phyloP scores from a whole-genome alignment of 64 coral and sea anemone species.

The Pocillopora verrucosa region DNA sequence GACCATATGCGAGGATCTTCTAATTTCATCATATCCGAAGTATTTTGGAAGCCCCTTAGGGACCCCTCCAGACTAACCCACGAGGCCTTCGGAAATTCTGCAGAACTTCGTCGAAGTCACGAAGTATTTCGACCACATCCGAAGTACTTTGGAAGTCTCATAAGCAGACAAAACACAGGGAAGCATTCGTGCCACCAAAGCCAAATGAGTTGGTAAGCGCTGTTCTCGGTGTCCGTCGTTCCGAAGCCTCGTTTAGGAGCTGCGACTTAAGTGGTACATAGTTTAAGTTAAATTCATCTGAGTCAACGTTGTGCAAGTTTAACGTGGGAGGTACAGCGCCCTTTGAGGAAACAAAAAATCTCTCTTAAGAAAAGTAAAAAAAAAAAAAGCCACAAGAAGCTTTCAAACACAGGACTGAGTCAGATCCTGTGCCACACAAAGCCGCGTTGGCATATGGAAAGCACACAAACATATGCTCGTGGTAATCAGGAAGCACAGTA shows the following conservation, averaged over 20 bases:
- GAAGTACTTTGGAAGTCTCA: not conserved
- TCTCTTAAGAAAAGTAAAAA: not conserved
- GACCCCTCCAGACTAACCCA: too few species aligned
- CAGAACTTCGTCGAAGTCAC: too few species aligned
- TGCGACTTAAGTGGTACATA: slow-evolving; percentile 77
- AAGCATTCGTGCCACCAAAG: slow-evolving; percentile 94
- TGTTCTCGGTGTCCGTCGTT: not conserved
- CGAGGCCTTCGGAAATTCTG: too few species aligned
- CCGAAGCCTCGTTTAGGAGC: slow-evolving; percentile 4
- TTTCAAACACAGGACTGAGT: too few species aligned
- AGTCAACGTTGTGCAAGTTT: slow-evolving; percentile 76
- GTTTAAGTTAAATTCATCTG: slow-evolving; percentile 79
- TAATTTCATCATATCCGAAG: too few species aligned
- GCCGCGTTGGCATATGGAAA: too few species aligned
- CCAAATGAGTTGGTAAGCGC: slow-evolving; percentile 95
- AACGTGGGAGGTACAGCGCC: slow-evolving; percentile 81
- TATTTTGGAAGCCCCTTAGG: too few species aligned
- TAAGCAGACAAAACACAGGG: slow-evolving; percentile 61
- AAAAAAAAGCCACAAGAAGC: too few species aligned
- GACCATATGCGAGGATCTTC: too few species aligned
- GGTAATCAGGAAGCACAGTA: too few species aligned
- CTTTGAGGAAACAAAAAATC: slow-evolving; percentile 39
- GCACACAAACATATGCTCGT: too few species aligned
- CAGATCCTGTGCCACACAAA: too few species aligned
- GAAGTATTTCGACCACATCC: not conserved